Conservation (phyloP, 1,140 invertebrate species). For the Harlomillsia oculata region DNA sequence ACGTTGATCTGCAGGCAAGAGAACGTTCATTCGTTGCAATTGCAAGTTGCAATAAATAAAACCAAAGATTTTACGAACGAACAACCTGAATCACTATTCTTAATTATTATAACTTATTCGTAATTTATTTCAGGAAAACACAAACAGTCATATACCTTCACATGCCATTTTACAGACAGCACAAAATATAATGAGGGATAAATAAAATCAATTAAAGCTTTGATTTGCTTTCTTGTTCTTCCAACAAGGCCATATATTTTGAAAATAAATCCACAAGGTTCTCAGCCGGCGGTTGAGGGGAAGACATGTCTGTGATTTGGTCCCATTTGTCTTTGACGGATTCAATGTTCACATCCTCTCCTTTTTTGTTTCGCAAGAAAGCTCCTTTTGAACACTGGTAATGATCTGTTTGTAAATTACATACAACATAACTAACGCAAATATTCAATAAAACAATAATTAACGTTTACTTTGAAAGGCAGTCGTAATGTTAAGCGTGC, state of each 20-base stretch:
- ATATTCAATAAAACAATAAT: slow-evolving; percentile 35
- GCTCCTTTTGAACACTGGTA: slow-evolving; percentile 61
- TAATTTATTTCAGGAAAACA: no score
- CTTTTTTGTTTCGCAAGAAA: slow-evolving; percentile 48
- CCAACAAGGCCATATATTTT: not conserved
- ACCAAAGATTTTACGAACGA: no score
- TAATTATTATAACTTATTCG: no score
- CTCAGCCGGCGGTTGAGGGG: not conserved
- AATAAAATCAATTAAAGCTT: not conserved
- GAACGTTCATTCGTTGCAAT: no score
- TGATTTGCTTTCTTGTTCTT: not conserved
- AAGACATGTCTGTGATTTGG: slow-evolving; percentile 67
- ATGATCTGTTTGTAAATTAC: no score
- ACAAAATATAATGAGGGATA: not conserved
- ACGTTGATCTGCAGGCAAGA: no score
- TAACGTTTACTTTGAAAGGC: slow-evolving; percentile 40
- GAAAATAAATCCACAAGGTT: not conserved
- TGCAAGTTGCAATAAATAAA: no score
- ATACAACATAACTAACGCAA: no score
- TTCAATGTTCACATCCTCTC: slow-evolving; percentile 57
- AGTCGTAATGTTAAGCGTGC: no score
- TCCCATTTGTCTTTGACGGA: slow-evolving; percentile 75
- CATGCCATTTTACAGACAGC: no score
- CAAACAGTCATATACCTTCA: no score
- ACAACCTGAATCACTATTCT: no score